Percentiles rank a stretch among this genome's conserved stretches.
These are phyloP conservation scores for Lasiurus cinereus DNA, from an alignment of 2,113 vertebrate species.

Conservation along the genomic window DNA sequence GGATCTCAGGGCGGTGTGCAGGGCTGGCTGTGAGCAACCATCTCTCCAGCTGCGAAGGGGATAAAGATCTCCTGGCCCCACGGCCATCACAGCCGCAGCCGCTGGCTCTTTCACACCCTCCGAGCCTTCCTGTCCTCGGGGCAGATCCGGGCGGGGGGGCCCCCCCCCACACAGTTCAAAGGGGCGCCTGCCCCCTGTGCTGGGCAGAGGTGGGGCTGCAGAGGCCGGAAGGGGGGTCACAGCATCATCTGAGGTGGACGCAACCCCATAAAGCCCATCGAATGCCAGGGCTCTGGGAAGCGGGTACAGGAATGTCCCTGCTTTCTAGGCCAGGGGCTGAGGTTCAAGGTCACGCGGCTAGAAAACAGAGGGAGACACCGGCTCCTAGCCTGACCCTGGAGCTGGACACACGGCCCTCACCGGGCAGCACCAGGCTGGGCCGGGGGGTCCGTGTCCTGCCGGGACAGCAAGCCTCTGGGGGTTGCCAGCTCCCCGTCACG, in stretches of 20 bases:
- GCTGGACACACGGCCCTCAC: fast-evolving
- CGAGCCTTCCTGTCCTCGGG: neutral
- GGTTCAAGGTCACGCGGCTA: neutral
- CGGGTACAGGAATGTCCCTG: fast-evolving
- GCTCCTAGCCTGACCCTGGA: neutral
- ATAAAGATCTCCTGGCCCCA: neutral
- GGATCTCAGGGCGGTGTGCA: neutral
- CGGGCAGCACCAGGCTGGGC: fast-evolving
- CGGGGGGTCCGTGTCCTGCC: too few species aligned
- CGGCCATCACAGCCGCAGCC: conserved; percentile 37
- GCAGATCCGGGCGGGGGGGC: neutral
- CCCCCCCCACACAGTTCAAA: too few species aligned
- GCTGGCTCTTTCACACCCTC: conserved; percentile 64
- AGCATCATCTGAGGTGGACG: neutral
- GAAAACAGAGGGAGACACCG: fast-evolving
- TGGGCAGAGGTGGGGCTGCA: too few species aligned
- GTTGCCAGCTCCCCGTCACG: fast-evolving
- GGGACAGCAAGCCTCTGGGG: fast-evolving
- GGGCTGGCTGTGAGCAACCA: conserved; percentile 49
- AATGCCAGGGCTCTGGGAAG: neutral
- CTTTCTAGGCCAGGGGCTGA: neutral
- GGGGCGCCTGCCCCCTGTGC: neutral
- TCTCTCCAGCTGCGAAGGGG: conserved; percentile 50
- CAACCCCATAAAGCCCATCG: neutral
- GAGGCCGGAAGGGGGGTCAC: neutral